phyloP scores from a whole-genome alignment of 2,888 invertebrate genomes.

The Aspidiotus destructor region DNA sequence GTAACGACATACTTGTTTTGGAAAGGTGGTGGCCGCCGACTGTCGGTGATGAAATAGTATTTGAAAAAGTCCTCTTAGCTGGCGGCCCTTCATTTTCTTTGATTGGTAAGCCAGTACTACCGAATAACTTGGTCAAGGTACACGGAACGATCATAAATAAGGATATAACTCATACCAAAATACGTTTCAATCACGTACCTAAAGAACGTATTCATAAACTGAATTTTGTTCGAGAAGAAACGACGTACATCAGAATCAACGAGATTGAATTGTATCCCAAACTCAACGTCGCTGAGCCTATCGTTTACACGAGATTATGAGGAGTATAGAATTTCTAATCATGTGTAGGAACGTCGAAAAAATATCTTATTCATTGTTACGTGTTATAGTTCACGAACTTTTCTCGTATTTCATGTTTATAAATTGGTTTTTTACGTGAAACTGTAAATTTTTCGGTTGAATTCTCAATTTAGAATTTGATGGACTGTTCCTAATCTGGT shows the following conservation, averaged over 20 bases:
- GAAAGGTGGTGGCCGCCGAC: conserved; percentile 79
- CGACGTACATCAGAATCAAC: conserved; percentile 57
- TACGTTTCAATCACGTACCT: conserved; percentile 36
- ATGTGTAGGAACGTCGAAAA: too few relatives aligned
- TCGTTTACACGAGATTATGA: too few relatives aligned
- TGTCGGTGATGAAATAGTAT: conserved; percentile 63
- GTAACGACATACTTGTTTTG: conserved; percentile 72
- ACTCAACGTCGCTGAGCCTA: conserved; percentile 2
- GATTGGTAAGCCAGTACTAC: conserved; percentile 67
- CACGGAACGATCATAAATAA: conserved; percentile 53
- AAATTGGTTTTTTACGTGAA: too few relatives aligned
- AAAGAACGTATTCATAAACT: conserved; percentile 38
- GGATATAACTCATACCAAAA: conserved; percentile 38
- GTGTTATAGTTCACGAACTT: too few relatives aligned
- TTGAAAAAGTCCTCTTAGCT: conserved; percentile 72
- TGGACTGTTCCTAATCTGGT: too few relatives aligned
- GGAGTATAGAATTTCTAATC: too few relatives aligned
- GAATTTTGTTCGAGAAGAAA: conserved; percentile 38
- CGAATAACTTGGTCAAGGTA: conserved; percentile 60
- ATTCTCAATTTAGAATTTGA: too few relatives aligned
- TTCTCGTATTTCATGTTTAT: too few relatives aligned
- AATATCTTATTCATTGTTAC: too few relatives aligned
- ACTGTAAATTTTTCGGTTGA: too few relatives aligned
- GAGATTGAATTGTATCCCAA: conserved; percentile 21
- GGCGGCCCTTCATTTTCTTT: conserved; percentile 72